Evolutionary conservation across 2,797 vertebrate species (phyloP), one percentile per base, ranked within the genome.

Genomic region (Melanotaenia trifasciata): DNA sequence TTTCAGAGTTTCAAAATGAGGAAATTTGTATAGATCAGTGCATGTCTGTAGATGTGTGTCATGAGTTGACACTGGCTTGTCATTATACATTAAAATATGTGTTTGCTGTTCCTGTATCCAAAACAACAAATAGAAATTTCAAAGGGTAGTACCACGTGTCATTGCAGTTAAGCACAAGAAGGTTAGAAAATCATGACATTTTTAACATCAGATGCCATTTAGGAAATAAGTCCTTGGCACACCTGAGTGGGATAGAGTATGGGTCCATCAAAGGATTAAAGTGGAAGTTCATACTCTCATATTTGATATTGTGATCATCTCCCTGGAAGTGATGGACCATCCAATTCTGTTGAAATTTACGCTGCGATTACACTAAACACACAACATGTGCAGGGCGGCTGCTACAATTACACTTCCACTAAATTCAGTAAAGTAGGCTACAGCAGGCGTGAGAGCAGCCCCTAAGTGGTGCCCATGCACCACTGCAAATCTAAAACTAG

Each of bases 381-480:
- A 13, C 8, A 38, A 30, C 58, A 35, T 38, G 50, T 64, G 54
- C 28, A 57, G 24, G 30, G 38, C 3, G 5, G 30, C 61, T 45
- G 70, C 30, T 45, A 57, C 50, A 43, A 20, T 50, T 20, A 50
- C 62, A 22, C 68, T 56, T 62, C 33, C 26, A 58, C 24, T 58
- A 3, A 16, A 33, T 47, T 72, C 70, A 50, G 50, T 72, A 50
- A 11, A 47, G n/a, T 10, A 5, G 54, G 45, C 30, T 58, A 5
- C 40, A 64, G 61, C 43, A 69, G 67, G 32, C 57, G 16, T 65
- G 32, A 64, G 43, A 58, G 32, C 43, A 9, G 32, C 30, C 26
- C 30, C 3, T 54, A 26, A 71, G 28, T 63, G 68, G 43, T 64
- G 43, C 28, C 7, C 22, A 65, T 26, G 22, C 18, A 9, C 40